phyloP scores from a whole-genome alignment of 2,888 invertebrate species.

The Sicus ferrugineus region DNA sequence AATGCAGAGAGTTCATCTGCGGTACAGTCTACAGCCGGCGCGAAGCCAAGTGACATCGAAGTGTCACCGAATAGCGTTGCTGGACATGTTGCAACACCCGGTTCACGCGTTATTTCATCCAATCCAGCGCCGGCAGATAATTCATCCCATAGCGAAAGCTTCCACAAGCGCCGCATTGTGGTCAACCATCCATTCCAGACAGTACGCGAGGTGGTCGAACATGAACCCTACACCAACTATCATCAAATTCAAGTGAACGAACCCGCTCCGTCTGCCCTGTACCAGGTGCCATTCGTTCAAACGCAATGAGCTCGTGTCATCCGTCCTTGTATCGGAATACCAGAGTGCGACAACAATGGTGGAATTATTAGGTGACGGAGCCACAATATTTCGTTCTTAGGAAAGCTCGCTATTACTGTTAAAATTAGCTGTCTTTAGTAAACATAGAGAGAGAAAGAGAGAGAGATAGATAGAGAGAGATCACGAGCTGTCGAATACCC shows the following conservation, averaged over 20 bases:
- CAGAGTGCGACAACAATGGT: neutral
- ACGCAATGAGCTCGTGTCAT: conserved; percentile 48
- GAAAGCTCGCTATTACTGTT: neutral
- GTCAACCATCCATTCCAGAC: conserved; percentile 71
- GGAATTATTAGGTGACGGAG: too few relatives aligned
- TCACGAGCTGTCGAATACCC: neutral
- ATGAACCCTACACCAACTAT: conserved; percentile 69
- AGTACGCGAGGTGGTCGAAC: conserved; percentile 69
- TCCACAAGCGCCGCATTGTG: conserved; percentile 70
- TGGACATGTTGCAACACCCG: conserved; percentile 61
- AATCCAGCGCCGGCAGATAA: conserved; percentile 67
- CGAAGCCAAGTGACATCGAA: conserved; percentile 52
- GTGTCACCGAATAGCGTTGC: conserved; percentile 62
- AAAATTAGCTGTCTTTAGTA: neutral
- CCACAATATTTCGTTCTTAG: neutral
- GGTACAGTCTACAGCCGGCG: neutral
- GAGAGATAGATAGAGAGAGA: too few relatives aligned
- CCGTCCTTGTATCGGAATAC: neutral
- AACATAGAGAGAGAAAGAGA: neutral
- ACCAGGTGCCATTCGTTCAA: conserved; percentile 53
- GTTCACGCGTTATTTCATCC: conserved; percentile 68
- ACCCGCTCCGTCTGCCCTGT: conserved; percentile 61
- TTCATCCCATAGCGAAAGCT: conserved; percentile 67
- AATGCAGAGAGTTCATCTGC: neutral
- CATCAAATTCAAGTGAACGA: conserved; percentile 69